phyloP scores from a whole-genome alignment of 2,113 vertebrate genomes.

The Embiotoca jacksoni region DNA sequence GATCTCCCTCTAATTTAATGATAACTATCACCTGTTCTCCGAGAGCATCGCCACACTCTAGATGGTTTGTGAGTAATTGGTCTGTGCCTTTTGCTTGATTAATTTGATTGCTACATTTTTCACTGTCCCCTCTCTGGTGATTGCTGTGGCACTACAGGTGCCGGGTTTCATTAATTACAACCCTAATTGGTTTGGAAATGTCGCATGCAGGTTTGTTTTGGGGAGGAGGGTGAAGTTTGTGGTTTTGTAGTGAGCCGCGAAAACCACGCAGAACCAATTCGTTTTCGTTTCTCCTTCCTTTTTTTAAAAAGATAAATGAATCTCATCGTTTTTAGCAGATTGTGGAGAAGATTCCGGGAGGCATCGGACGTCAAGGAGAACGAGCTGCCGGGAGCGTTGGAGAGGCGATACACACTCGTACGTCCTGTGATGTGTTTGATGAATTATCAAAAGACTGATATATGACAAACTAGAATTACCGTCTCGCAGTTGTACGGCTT shows the following conservation, averaged over 20 bases:
- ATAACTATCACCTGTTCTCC: constrained; percentile 78
- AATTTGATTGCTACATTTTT: constrained; percentile 83
- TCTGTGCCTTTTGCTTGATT: constrained; percentile 80
- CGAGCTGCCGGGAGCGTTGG: constrained; percentile 30
- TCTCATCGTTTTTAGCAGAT: constrained; percentile 65
- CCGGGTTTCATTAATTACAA: constrained; percentile 80
- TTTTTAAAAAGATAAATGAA: constrained; percentile 74
- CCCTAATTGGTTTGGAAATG: constrained; percentile 84
- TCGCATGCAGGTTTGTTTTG: constrained; percentile 71
- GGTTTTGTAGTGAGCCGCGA: constrained; percentile 44
- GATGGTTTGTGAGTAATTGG: constrained; percentile 79
- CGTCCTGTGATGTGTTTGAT: neutral
- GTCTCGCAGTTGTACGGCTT: too few species aligned
- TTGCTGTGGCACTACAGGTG: constrained; percentile 76
- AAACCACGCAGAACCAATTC: constrained; percentile 41
- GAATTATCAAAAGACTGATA: neutral
- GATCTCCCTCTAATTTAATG: constrained; percentile 77
- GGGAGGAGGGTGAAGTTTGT: constrained; percentile 23
- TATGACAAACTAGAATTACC: neutral
- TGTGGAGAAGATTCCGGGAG: constrained; percentile 55
- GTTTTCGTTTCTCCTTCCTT: constrained; percentile 39
- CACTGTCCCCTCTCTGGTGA: constrained; percentile 74
- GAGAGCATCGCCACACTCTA: constrained; percentile 41
- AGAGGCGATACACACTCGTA: neutral
- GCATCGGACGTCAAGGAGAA: constrained; percentile 44